Evolutionary conservation across 2,888 invertebrate species (phyloP).

Genomic region (Panzeria rudis): DNA sequence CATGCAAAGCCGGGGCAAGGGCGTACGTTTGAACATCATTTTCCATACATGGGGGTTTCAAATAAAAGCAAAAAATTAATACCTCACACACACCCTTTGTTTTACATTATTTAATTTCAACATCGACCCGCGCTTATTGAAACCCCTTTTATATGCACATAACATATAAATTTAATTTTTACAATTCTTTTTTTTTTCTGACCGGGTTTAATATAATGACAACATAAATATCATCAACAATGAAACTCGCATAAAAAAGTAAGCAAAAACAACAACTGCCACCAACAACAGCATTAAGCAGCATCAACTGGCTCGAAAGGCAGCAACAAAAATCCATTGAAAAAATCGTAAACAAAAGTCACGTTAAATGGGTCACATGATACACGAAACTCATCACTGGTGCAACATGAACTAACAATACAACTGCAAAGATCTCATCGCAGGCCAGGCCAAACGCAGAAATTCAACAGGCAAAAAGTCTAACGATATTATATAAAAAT

Average conservation of each 20-base stretch:
- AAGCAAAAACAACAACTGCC: conserved; percentile 13
- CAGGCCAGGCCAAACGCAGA: conserved; percentile 2
- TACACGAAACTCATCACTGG: conserved; percentile 64
- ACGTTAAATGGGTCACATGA: conserved; percentile 69
- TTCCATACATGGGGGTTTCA: too few relatives aligned
- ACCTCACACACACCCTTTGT: too few relatives aligned
- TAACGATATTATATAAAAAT: conserved; percentile 34
- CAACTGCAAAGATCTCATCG: conserved; percentile 15
- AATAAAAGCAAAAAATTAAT: too few relatives aligned
- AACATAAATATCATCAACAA: conserved; percentile 57
- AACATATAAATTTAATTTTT: conserved; percentile 1
- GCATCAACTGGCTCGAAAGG: conserved; percentile 4
- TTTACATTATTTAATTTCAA: background rate
- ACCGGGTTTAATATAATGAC: conserved; percentile 52
- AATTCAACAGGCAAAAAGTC: conserved; percentile 13
- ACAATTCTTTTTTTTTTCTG: background rate
- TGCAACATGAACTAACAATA: conserved; percentile 41
- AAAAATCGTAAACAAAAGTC: conserved; percentile 53
- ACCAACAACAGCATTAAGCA: background rate
- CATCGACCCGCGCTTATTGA: background rate
- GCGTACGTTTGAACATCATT: too few relatives aligned
- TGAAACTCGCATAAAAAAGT: conserved; percentile 27
- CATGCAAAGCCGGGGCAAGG: too few relatives aligned
- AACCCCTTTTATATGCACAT: background rate
- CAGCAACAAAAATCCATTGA: conserved; percentile 10